phyloP scores from a whole-genome alignment of 2,888 invertebrate species.

The Heliothis peltigera region DNA sequence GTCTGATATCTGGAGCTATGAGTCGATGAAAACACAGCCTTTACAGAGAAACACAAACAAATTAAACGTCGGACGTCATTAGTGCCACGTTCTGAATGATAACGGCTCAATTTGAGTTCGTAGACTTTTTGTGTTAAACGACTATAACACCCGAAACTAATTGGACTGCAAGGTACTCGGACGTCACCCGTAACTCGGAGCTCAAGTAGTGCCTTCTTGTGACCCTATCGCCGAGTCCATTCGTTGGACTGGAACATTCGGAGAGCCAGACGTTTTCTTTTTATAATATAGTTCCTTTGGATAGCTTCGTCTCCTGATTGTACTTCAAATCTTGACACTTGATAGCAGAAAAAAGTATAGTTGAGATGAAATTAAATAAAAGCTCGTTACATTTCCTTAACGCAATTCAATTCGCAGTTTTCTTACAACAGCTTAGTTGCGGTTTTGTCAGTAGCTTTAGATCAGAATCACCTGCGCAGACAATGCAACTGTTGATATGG shows the following conservation, averaged over 20 bases:
- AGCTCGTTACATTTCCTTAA: neutral
- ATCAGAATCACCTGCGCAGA: neutral
- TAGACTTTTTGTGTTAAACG: conserved; percentile 20
- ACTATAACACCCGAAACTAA: conserved; percentile 28
- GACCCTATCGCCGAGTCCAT: neutral
- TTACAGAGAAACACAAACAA: conserved; percentile 8
- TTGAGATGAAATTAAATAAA: neutral
- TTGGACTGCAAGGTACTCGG: too few species aligned
- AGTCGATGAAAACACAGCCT: neutral
- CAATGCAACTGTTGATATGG: neutral
- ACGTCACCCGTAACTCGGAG: too few species aligned
- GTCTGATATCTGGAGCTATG: neutral
- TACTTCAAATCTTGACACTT: neutral
- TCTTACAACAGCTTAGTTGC: neutral
- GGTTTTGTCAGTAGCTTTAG: neutral
- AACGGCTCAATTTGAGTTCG: conserved; percentile 19
- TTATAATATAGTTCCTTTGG: neutral
- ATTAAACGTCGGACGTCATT: conserved; percentile 10
- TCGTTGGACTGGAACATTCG: conserved; percentile 12
- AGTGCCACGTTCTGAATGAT: conserved; percentile 14
- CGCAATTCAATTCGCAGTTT: neutral
- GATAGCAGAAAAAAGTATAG: neutral
- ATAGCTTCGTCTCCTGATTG: neutral
- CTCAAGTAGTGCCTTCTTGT: neutral
- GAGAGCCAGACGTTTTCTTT: neutral